These are phyloP conservation scores for Philhelius pedissequus DNA, from an alignment of 2,888 invertebrate species.

Conservation along the genomic window DNA sequence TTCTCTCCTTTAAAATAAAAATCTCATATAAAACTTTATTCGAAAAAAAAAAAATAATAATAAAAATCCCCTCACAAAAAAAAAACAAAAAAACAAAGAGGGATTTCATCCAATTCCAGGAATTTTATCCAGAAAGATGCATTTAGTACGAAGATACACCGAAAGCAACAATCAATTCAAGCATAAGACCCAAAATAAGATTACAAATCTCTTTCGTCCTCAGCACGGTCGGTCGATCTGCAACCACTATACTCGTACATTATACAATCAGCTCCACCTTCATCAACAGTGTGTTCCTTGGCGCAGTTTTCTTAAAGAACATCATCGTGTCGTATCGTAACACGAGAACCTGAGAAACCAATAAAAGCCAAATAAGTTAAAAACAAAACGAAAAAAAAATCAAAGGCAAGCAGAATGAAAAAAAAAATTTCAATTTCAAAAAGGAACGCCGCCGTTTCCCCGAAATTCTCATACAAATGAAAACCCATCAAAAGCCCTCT, in stretches of 20 bases:
- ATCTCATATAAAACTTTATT: slow-evolving; percentile 4
- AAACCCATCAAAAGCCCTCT: slow-evolving; percentile 33
- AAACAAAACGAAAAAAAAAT: not conserved
- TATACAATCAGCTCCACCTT: not conserved
- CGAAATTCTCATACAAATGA: slow-evolving; percentile 16
- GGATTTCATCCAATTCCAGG: slow-evolving; percentile 39
- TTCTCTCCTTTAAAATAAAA: not conserved
- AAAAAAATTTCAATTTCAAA: slow-evolving; percentile 61
- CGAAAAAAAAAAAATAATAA: slow-evolving; percentile 33
- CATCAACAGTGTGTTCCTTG: not conserved
- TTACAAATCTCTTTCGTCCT: slow-evolving; percentile 50
- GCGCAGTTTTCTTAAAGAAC: not conserved
- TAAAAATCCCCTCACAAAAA: slow-evolving; percentile 31
- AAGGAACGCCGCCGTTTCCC: slow-evolving; percentile 39
- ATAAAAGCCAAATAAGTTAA: slow-evolving; percentile 23
- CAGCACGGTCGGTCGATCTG: not conserved
- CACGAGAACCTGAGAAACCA: slow-evolving; percentile 39
- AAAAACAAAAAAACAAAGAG: not conserved
- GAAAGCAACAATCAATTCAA: slow-evolving; percentile 62
- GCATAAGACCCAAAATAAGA: slow-evolving; percentile 64
- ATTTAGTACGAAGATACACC: slow-evolving; percentile 46
- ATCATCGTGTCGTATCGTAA: slow-evolving; percentile 3
- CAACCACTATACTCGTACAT: too few relatives aligned
- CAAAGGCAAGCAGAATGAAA: slow-evolving; percentile 10
- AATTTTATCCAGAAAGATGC: slow-evolving; percentile 59